These are phyloP conservation scores for Synergus japonicus DNA, from an alignment of 2,888 invertebrate genomes.

Conservation along the genomic window DNA sequence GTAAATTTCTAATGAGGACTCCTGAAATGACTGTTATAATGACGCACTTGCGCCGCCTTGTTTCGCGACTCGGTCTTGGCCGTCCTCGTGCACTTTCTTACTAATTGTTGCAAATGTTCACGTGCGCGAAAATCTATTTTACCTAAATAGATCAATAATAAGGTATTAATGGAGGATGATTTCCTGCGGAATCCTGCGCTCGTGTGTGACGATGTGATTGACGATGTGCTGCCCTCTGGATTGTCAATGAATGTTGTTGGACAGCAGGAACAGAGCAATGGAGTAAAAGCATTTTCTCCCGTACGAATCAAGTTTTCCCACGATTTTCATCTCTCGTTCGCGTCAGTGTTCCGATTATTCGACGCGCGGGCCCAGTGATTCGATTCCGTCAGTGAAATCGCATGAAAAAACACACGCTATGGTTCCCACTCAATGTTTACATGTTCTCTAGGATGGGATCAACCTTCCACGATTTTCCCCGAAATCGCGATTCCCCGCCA, in stretches of 20 bases:
- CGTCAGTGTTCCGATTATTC: constrained; percentile 41
- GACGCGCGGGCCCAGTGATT: constrained; percentile 10
- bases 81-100: constrained; percentile 51
- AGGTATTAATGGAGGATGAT: constrained; percentile 72
- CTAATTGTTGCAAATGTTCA: constrained; percentile 45
- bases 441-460: constrained; percentile 64
- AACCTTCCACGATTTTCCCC: constrained; percentile 60
- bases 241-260: constrained; percentile 90
- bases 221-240: constrained; percentile 87
- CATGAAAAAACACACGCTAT: constrained; percentile 27
- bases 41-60: constrained; percentile 53
- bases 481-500: constrained; percentile 38
- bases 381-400: constrained; percentile 6
- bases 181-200: constrained; percentile 60
- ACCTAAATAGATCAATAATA: constrained; percentile 76
- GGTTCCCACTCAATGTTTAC: constrained; percentile 68
- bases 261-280: constrained; percentile 74
- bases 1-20: constrained; percentile 80
- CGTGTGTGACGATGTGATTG: constrained; percentile 74
- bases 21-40: constrained; percentile 77
- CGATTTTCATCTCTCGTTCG: constrained; percentile 38
- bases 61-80: constrained; percentile 45
- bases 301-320: constrained; percentile 53
- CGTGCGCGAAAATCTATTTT: constrained; percentile 70
- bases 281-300: constrained; percentile 75